Evolutionary conservation across 2,888 invertebrate genomes (phyloP).

Genomic region (Megalurothrips usitatus): DNA sequence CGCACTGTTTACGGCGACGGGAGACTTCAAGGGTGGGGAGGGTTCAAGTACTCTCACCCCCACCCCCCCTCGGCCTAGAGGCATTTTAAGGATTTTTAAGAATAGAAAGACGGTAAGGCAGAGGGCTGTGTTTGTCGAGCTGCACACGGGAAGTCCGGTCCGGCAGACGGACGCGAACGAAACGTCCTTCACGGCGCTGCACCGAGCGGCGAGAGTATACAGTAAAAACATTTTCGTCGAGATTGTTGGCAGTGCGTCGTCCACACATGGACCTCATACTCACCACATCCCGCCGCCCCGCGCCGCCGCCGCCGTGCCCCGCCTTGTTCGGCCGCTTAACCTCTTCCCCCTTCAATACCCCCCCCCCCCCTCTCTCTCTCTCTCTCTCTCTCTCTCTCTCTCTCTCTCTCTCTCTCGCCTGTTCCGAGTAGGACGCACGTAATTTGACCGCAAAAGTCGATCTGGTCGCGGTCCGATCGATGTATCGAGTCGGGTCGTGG

Average conservation of each 20-base stretch:
- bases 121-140: no score
- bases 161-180: no score
- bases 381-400: no score
- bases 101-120: no score
- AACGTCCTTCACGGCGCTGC: no score
- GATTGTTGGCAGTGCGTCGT: no score
- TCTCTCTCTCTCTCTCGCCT: background rate
- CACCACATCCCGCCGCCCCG: background rate
- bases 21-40: slow-evolving; percentile 12
- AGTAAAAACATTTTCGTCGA: no score
- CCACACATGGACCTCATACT: background rate
- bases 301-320: slow-evolving; percentile 9
- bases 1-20: background rate
- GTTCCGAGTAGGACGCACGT: slow-evolving; percentile 7
- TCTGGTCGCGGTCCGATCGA: slow-evolving; percentile 12
- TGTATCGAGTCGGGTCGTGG: background rate
- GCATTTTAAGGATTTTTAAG: background rate
- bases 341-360: background rate
- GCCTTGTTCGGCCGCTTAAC: background rate
- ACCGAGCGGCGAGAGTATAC: no score
- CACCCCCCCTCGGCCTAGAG: background rate
- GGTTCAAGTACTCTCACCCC: background rate
- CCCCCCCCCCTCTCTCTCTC: no score
- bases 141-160: no score
- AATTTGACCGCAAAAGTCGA: slow-evolving; percentile 24